Evolutionary conservation across 2,888 invertebrate genomes (phyloP), one percentile per base, ranked within the genome.

Genomic region (Hemaris fuciformis): DNA sequence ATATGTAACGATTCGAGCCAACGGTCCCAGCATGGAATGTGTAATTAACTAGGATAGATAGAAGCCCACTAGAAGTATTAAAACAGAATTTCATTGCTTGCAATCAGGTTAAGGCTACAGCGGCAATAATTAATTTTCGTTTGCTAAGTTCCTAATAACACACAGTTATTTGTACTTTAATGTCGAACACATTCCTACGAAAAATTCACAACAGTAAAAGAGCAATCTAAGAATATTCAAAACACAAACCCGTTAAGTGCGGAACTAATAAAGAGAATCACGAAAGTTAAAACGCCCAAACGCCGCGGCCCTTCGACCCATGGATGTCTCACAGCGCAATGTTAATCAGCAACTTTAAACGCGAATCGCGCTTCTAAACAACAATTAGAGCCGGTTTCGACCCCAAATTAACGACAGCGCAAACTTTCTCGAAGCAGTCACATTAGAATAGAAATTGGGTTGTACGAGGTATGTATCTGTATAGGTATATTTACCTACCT

Each of bases 301-400:
- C 64, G 62, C 60, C 60, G 64, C 62, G 60, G 63, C 67, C 67
- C 38, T 64, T 64, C 65, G 66, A 64, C 61, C 67, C 67, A 62
- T 67, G 65, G 63, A 62, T 64, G 69, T 75, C 75, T 67, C 63
- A 64, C 63, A 65, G 64, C 66, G 64, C 66, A 70, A 71, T 73
- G 83, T 80, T 89, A 89, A 89, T 89, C 84, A 86, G 84, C 76
- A 81, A 79, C 72, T 84, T 84, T 80, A 80, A 79, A 84, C 72
- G 77, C 77, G 66, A 68, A 73, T 74, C 79, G 79, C 74, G 73
- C 77, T 82, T 80, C 77, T 62, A 79, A 84, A 83, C 78, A 82
- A 77, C 86, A 81, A 88, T 90, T 86, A 87, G 80, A 80, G 77
- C 77, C 79, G 80, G 78, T 83, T 85, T 76, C 72, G 76, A 78